Evolutionary conservation across 1,140 invertebrate genomes (phyloP), one percentile per base, ranked within the genome.

Genomic region (Paraescarpia echinospica): DNA sequence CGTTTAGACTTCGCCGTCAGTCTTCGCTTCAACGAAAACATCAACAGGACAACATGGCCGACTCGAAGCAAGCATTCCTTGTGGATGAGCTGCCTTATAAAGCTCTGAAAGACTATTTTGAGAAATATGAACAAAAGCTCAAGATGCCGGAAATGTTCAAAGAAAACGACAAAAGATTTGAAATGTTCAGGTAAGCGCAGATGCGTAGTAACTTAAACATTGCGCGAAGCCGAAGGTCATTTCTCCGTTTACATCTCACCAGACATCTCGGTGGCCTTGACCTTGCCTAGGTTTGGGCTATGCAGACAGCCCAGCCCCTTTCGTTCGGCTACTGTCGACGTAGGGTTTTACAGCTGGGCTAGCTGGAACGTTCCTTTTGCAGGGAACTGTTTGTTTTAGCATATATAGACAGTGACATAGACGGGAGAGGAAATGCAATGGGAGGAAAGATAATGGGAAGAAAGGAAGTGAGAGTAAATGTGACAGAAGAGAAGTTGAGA

Each of bases 111-210:
- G 96, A 97, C 77, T 98, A 97, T 96, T 98, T 97, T 94, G 96
- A 97, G 92, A 95, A 95, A 18, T 97, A 97, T 94, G 97, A 97
- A 18, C 95, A 97, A 2, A 97, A 97, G 94, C 97, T 99, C 9
- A 97, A 98, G 94, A 98, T 99, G 94, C 97, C 97, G 93, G 96
- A 98, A 93, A 95, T 98, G 91, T 98, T 99, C 94, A 96, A 97
- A 93, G 95, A 97, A 94, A 98, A 99, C 96, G 95, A 97, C 0
- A 96, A 97, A 59, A 97, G 98, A 48, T 98, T 98, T 95, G 96
- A 97, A 35, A 98, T 98, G 95, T 98, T 97, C 96, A 98, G 98
- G 98, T 98, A 96, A 93, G 92, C 90, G 90, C 59, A 34, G 33
- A 41, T 33, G n/a, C 31, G 14, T 89, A 35, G 91, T 89, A 48